Base-by-base conservation (phyloP, 2,797 vertebrate genomes). In the Pseudochaenichthys georgianus region DNA sequence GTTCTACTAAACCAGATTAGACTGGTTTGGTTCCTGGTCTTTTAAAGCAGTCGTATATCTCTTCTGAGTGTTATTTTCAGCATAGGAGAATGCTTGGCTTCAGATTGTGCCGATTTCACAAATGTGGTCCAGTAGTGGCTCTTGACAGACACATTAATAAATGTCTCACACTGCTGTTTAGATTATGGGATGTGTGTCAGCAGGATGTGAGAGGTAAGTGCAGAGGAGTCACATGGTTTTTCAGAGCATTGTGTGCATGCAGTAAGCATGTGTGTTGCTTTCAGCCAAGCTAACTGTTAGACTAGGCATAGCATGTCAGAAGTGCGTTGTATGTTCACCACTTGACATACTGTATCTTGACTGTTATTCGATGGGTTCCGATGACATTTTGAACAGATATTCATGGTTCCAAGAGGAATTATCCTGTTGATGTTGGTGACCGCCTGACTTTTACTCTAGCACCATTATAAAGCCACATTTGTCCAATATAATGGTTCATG, bases 1-100 rank as follows among this genome's bases (percentile, higher is more conserved):
- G 48, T 47, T 76, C 43, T 21, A 4, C 74, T 68, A 62, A 79
- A 41, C 67, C 73, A 76, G 83, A 87, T 85, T 63, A 71, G 75
- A 76, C 75, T 43, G 73, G 70, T 62, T 76, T 64, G 73, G 70
- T 62, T 76, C 62, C 60, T 70, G 77, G 38, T 67, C 50, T 84
- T 34, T 71, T 64, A 71, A 81, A 77, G 63, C 54, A 46, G 53
- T 12, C 23, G 15, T 61, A 62, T 77, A 71, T 69, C 77, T 78
- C 64, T 17, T 38, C 60, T 55, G 21, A 70, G 60, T 59, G 60
- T 11, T 66, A 70, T 70, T 77, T 53, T 54, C 63, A 17, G 75
- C 28, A 5, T 54, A 50, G 59, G 65, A 78, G 46, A 13, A 68
- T 23, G 13, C 69, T 43, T 2, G 38, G 51, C 43, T 60, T 60